These are phyloP conservation scores for Perca schrenkii DNA, from an alignment of 2,113 vertebrate species.

Conservation along the genomic window DNA sequence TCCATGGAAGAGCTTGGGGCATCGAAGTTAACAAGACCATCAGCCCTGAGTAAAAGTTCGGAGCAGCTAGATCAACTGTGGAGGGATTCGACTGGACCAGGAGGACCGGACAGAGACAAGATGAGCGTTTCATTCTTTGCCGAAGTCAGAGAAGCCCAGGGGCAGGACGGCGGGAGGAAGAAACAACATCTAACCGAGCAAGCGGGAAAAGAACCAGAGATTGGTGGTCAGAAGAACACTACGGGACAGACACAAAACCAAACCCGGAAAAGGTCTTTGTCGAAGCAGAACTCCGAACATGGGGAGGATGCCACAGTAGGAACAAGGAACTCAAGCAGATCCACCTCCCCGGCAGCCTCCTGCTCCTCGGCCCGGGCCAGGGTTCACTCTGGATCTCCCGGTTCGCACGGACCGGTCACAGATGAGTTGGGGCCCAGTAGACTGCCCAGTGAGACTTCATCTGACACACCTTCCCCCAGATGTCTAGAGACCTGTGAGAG, in stretches of 20 bases:
- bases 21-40: constrained; percentile 56
- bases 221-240: constrained; percentile 37
- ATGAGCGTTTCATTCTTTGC: constrained; percentile 32
- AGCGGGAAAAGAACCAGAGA: constrained; percentile 43
- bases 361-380: constrained; percentile 38
- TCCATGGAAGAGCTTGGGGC: constrained; percentile 85
- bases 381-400: constrained; percentile 39
- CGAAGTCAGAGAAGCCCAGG: constrained; percentile 40
- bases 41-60: constrained; percentile 82
- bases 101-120: constrained; percentile 38
- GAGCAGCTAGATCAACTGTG: constrained; percentile 80
- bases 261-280: constrained; percentile 46
- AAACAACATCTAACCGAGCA: constrained; percentile 11
- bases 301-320: constrained; percentile 14
- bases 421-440: constrained; percentile 42
- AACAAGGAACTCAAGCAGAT: constrained; percentile 40
- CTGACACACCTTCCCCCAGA: constrained; percentile 50
- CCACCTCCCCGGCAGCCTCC: constrained; percentile 52
- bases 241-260: constrained; percentile 62
- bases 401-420: constrained; percentile 29
- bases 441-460: constrained; percentile 42
- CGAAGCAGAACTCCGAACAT: constrained; percentile 60
- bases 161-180: constrained; percentile 25
- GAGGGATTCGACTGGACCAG: constrained; percentile 26
- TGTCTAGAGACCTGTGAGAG: constrained; percentile 59